These are phyloP conservation scores for Mythimna albipuncta DNA, from an alignment of 2,888 invertebrate genomes.

Conservation along the genomic window DNA sequence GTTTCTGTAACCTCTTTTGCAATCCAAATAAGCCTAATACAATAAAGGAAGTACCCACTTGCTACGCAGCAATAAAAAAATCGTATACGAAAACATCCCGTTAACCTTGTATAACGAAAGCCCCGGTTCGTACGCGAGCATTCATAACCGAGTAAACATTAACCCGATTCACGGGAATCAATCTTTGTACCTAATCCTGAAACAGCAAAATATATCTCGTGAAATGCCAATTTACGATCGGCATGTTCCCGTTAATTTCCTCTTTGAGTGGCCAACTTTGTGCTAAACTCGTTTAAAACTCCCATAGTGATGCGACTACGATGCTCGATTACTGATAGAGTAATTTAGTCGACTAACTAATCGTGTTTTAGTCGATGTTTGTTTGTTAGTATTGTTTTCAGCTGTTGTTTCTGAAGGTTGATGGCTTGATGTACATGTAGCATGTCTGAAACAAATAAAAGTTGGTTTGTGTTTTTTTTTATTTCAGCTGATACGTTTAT, in stretches of 20 bases:
- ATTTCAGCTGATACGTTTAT: background rate
- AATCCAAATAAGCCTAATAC: conserved; percentile 16
- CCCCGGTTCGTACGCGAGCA: conserved; percentile 29
- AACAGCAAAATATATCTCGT: conserved; percentile 60
- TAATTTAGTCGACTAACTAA: conserved; percentile 53
- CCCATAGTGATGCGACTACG: conserved; percentile 60
- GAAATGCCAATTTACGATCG: conserved; percentile 60
- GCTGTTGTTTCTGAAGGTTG: conserved; percentile 23
- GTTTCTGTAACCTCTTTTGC: background rate
- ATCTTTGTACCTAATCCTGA: conserved; percentile 60
- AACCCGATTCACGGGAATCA: conserved; percentile 59
- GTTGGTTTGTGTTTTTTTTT: background rate
- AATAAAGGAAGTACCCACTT: conserved; percentile 29
- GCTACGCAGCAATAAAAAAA: conserved; percentile 41
- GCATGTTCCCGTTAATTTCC: conserved; percentile 62
- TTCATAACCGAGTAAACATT: conserved; percentile 54
- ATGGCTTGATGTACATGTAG: background rate
- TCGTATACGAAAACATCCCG: conserved; percentile 36
- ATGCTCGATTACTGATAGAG: conserved; percentile 57
- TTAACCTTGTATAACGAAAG: conserved; percentile 35
- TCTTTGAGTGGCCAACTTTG: conserved; percentile 63
- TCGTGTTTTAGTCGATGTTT: conserved; percentile 55
- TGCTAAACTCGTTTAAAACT: conserved; percentile 62
- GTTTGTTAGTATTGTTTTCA: conserved; percentile 39
- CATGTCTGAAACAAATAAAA: conserved; percentile 4